These are phyloP conservation scores for Apodemus speciosus DNA, from an alignment of 2,113 vertebrate species.

Conservation along the genomic window DNA sequence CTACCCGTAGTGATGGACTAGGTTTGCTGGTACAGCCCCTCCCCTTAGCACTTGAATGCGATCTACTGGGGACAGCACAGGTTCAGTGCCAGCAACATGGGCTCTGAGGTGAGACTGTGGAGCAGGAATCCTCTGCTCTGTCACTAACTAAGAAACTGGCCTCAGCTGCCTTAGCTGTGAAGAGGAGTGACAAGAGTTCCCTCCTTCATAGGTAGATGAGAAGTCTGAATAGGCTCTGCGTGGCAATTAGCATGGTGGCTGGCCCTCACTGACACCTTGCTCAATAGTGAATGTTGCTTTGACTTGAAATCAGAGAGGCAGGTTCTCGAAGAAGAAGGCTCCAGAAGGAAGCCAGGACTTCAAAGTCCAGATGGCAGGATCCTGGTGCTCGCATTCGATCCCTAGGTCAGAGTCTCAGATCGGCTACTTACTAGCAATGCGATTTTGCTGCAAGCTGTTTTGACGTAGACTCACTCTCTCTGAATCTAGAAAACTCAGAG, in stretches of 20 bases:
- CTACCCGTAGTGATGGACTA: background rate
- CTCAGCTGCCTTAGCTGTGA: background rate
- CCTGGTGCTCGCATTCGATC: background rate
- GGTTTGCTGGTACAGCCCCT: background rate
- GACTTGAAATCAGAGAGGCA: background rate
- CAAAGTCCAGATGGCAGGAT: background rate
- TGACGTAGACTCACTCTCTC: background rate
- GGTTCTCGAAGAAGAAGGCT: background rate
- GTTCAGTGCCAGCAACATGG: background rate
- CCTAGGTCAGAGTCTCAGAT: background rate
- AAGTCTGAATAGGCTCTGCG: background rate
- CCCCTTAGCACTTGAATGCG: background rate
- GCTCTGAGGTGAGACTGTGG: background rate
- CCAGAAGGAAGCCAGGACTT: background rate
- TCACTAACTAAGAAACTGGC: background rate
- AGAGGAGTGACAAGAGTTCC: background rate
- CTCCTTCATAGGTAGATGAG: fast-evolving
- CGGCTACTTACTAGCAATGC: background rate
- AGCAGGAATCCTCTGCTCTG: background rate
- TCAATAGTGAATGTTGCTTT: background rate
- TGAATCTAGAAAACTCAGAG: background rate
- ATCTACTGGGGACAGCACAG: background rate
- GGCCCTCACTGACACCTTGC: background rate
- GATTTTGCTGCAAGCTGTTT: background rate
- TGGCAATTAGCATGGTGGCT: background rate